Percentiles rank a stretch among this genome's conserved stretches.
These are phyloP conservation scores for Leguminivora glycinivorella DNA, from an alignment of 1,140 invertebrate species.

Conservation along the genomic window DNA sequence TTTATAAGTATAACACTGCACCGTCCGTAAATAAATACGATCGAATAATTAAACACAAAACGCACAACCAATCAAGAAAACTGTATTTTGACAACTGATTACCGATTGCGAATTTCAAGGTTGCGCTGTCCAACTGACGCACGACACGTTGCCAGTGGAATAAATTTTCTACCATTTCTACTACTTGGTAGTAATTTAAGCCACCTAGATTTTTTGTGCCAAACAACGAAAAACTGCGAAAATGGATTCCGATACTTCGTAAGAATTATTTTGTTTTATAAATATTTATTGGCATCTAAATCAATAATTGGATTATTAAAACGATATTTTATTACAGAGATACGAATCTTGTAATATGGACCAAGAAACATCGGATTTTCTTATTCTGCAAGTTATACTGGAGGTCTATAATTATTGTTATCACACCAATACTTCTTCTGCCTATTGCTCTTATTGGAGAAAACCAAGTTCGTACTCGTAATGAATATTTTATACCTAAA, in stretches of 20 bases:
- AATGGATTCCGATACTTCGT: slow-evolving; percentile 50
- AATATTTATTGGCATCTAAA: slow-evolving; percentile 28
- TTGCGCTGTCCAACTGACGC: slow-evolving; percentile 11
- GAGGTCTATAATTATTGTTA: slow-evolving; percentile 43
- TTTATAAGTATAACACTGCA: slow-evolving; percentile 41
- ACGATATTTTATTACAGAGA: slow-evolving; percentile 46
- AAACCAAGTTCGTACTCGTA: slow-evolving; percentile 48
- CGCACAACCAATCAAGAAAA: slow-evolving; percentile 41
- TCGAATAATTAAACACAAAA: slow-evolving; percentile 37
- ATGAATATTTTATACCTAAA: slow-evolving; percentile 7
- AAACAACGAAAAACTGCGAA: background rate
- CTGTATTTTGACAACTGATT: slow-evolving; percentile 63
- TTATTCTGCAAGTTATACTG: slow-evolving; percentile 52
- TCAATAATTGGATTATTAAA: background rate
- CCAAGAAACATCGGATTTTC: slow-evolving; percentile 40
- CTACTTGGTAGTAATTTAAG: slow-evolving; percentile 6
- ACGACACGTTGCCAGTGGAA: background rate
- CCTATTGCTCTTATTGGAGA: slow-evolving; percentile 49
- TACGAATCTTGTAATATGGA: slow-evolving; percentile 50
- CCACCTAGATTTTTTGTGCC: background rate
- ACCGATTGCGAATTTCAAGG: slow-evolving; percentile 31
- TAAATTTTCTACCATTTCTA: slow-evolving; percentile 16
- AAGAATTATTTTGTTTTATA: slow-evolving; percentile 35
- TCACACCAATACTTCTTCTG: slow-evolving; percentile 46
- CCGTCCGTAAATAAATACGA: slow-evolving; percentile 50